Percentiles rank a stretch among this genome's conserved stretches.
phyloP scores from a whole-genome alignment of 1,140 invertebrate species.

The Brachionus sp. region DNA sequence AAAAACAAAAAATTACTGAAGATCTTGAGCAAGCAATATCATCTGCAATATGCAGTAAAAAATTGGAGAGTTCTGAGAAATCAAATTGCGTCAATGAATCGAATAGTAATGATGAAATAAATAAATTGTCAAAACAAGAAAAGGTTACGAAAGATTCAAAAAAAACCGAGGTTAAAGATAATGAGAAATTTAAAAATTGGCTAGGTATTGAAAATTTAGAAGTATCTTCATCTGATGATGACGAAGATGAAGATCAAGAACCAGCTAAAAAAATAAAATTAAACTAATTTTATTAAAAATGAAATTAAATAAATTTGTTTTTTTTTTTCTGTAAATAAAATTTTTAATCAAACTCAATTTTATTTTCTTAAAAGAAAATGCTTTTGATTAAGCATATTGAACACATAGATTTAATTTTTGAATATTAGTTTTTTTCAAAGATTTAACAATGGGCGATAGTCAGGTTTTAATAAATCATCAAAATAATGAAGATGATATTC shows the following conservation, averaged over 20 bases:
- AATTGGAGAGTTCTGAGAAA: background rate
- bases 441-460: background rate
- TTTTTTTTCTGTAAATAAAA: background rate
- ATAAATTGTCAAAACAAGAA: background rate
- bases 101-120: background rate
- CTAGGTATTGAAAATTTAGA: constrained; percentile 5
- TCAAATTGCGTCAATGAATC: background rate
- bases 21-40: constrained; percentile 23
- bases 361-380: background rate
- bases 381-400: background rate
- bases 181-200: constrained; percentile 32
- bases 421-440: background rate
- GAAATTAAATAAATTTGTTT: background rate
- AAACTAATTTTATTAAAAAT: background rate
- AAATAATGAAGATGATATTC: constrained; percentile 65
- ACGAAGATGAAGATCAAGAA: background rate
- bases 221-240: background rate
- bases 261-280: constrained; percentile 16
- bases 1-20: constrained; percentile 30
- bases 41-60: background rate
- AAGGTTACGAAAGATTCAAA: background rate
- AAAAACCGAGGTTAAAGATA: background rate
- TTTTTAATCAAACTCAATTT: background rate
- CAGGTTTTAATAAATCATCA: background rate
- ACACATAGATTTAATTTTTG: background rate